Conservation (phyloP, 1,140 invertebrate genomes). For the Papilio machaon region DNA sequence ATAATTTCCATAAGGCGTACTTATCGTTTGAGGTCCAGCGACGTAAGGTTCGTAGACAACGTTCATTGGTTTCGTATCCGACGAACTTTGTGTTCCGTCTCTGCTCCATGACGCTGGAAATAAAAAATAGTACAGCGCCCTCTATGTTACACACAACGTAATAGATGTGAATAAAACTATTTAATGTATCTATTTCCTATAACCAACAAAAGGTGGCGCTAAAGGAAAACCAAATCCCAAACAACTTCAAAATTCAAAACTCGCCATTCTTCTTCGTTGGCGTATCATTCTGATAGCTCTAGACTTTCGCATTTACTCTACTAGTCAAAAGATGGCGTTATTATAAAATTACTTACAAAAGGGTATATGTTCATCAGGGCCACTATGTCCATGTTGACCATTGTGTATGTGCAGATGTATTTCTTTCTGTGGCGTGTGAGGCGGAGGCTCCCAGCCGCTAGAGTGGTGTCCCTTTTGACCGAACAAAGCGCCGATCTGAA, state of each 20-base stretch:
- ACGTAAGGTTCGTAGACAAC: conserved; percentile 56
- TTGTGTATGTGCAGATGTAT: conserved; percentile 77
- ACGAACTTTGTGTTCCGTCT: conserved; percentile 47
- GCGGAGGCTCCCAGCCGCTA: conserved; percentile 53
- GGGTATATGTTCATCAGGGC: conserved; percentile 50
- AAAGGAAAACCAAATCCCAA: neutral
- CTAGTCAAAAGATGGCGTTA: conserved; percentile 21
- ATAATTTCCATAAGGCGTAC: conserved; percentile 76
- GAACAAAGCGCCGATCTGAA: conserved; percentile 68
- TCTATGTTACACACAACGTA: neutral
- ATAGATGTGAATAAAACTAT: neutral
- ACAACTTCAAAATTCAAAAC: neutral
- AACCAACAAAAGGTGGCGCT: neutral
- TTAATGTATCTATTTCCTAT: neutral
- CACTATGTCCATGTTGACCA: conserved; percentile 50
- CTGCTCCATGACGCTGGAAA: conserved; percentile 64
- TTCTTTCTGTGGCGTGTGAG: conserved; percentile 65
- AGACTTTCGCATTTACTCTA: neutral
- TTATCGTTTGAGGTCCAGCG: conserved; percentile 69
- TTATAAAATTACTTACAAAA: conserved; percentile 48
- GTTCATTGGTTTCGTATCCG: conserved; percentile 49
- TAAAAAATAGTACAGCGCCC: conserved; percentile 33
- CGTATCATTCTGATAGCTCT: neutral
- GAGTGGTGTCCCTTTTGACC: conserved; percentile 53
- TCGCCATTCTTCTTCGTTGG: neutral